Evolutionary conservation across 23 tunicate species (phyloP), one percentile per base, ranked within the genome.

Genomic region (Phallusia fumigata): DNA sequence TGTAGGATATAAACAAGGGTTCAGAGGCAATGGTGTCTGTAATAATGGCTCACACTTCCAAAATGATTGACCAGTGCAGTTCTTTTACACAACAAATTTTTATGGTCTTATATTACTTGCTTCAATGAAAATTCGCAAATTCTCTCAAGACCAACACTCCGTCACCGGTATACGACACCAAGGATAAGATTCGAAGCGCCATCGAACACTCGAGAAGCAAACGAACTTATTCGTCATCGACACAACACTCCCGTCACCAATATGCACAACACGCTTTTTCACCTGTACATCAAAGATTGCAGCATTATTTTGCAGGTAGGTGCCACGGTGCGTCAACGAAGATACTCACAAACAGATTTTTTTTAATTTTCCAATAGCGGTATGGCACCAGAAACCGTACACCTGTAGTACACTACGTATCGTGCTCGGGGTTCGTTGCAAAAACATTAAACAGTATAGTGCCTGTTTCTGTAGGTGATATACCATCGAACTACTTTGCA

Each of bases 401-500:
- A n/a, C n/a, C n/a, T n/a, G n/a, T n/a, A n/a, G n/a, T n/a, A n/a
- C n/a, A n/a, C n/a, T n/a, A n/a, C n/a, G n/a, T n/a, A n/a, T n/a
- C n/a, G n/a, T n/a, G n/a, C n/a, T n/a, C n/a, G n/a, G n/a, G n/a
- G n/a, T n/a, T n/a, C n/a, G n/a, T n/a, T n/a, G n/a, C n/a, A n/a
- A 40, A 40, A 40, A 40, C 47, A 40, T 40, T 3, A 40, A 40
- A 3, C 5, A 40, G 47, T 3, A 40, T 40, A 10, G 8, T 40
- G 47, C 47, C 5, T 40, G 10, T 3, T 40, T 5, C 47, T 40
- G 47, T 40, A 10, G 47, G 47, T 40, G 58, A 30, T 22, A 18
- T 33, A 21, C 74, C 32, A 80, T 16, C 74, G 19, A 30, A 80
- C 5, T 51, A 31, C 74, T 80, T 80, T 33, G 32, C 74, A 65